Base-by-base conservation (phyloP, 2,797 vertebrate species). In the Sebastolobus altivelis region DNA sequence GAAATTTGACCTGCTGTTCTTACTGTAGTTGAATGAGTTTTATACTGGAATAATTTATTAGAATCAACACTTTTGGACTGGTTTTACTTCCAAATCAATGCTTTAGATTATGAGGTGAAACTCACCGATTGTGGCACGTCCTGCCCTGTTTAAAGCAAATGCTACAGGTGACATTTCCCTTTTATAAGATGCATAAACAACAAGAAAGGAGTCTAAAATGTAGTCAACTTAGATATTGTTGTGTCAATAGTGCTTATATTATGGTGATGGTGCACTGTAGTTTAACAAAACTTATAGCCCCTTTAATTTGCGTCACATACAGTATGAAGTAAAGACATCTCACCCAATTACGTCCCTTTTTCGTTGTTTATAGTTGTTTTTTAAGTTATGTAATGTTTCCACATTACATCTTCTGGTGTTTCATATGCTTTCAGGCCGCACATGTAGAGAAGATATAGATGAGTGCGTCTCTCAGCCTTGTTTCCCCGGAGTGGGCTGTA, bases 391-490 rank as follows among this genome's bases (percentile, higher is more conserved):
- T 10, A 33, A n/a, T 40, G 1, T 37, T 16, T 54, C 5, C 9
- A 37, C 5, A 0, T 61, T 1, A 20, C 8, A 2, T 37, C 0
- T 1, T 10, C 20, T 58, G 9, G 27, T 75, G 68, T 38, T 18
- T 27, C 1, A 1, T 68, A 38, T 83, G 25, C 72, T 69, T 63
- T 67, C 84, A 95, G 94, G 94, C 13, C 90, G 10, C 3, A 95
- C 95, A 0, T 99, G 97, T 76, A 94, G 97, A 92, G 95, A 97
- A 60, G 97, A 98, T 61, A 40, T 96, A 20, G 96, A 98, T 20
- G 97, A 99, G 88, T 99, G 97, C 76, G 62, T 86, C 55, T 95
- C 95, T n/a, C 86, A 22, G 54, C 96, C 97, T 3, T 99, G 98
- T 84, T 97, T 96, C 78, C 79, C 95, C 16, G 95, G 94, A 55